phyloP scores from a whole-genome alignment of 1,140 invertebrate species.

The Sycophila sp. region DNA sequence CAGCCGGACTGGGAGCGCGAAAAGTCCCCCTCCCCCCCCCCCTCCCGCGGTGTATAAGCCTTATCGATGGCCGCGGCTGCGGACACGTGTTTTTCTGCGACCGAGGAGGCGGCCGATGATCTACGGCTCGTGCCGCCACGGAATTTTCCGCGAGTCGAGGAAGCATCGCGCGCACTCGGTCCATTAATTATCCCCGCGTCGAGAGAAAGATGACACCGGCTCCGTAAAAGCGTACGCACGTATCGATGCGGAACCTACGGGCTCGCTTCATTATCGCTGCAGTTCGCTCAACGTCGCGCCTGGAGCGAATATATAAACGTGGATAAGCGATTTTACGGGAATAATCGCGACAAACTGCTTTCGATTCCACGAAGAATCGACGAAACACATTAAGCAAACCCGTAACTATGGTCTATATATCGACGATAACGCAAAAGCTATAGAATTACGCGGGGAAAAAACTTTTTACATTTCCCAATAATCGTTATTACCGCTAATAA shows the following conservation, averaged over 20 bases:
- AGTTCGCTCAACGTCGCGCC: no score
- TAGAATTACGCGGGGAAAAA: neutral
- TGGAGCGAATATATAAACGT: no score
- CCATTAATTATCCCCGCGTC: slow-evolving; percentile 21
- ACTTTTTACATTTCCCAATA: neutral
- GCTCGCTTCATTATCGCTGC: no score
- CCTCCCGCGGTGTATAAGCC: neutral
- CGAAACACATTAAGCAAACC: no score
- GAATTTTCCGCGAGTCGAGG: slow-evolving; percentile 14
- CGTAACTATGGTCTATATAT: no score
- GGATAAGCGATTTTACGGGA: no score
- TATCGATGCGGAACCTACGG: no score
- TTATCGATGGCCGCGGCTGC: neutral
- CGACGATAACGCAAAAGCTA: no score
- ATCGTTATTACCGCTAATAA: neutral
- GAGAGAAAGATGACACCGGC: neutral
- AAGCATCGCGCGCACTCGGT: neutral
- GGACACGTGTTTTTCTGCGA: neutral
- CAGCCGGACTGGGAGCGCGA: neutral
- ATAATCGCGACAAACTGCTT: no score
- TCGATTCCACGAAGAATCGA: no score
- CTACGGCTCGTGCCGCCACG: neutral
- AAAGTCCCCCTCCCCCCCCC: no score
- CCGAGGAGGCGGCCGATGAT: slow-evolving; percentile 11
- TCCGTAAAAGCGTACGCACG: neutral